Conservation (phyloP, 2,113 vertebrate genomes). For the Nesoenas mayeri region DNA sequence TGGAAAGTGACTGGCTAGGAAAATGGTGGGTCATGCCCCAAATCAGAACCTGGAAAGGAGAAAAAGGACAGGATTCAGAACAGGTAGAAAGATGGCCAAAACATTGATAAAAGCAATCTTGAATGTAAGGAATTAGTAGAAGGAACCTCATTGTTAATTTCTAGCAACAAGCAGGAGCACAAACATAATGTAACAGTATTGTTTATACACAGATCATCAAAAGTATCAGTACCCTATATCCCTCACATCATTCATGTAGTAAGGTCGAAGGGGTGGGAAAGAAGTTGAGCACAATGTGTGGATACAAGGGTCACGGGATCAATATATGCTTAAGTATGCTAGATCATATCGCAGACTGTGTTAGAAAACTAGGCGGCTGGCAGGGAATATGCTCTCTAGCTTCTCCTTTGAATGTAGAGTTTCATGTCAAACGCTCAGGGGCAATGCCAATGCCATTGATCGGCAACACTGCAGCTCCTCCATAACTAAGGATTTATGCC, state of each 20-base stretch:
- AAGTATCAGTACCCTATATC: background rate
- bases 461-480: background rate
- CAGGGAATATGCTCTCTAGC: background rate
- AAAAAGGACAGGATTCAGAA: background rate
- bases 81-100: background rate
- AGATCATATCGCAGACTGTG: background rate
- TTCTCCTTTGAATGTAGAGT: background rate
- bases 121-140: background rate
- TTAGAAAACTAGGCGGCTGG: background rate
- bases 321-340: too few relatives aligned
- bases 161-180: background rate
- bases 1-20: background rate
- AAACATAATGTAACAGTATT: background rate
- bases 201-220: background rate
- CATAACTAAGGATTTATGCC: background rate
- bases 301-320: background rate
- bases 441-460: background rate
- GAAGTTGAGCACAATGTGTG: background rate
- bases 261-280: background rate
- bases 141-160: background rate
- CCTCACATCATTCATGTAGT: fast-evolving
- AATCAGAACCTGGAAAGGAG: background rate
- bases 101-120: background rate
- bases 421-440: background rate
- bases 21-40: background rate